phyloP scores from a whole-genome alignment of 2,113 vertebrate genomes.

The Brachyhypopomus occidentalis region DNA sequence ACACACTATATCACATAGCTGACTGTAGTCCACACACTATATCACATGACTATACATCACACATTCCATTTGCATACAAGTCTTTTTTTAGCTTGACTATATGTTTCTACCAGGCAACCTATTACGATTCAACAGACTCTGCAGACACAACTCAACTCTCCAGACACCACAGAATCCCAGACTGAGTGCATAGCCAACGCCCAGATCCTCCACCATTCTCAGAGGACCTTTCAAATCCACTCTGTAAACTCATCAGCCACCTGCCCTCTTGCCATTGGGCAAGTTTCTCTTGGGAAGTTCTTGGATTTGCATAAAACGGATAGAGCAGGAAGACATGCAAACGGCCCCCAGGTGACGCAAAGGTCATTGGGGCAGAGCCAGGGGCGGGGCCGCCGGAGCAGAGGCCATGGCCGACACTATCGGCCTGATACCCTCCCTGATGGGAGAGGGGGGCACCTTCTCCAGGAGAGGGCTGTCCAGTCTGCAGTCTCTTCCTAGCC shows the following conservation, averaged over 20 bases:
- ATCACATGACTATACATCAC: neutral
- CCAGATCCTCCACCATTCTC: neutral
- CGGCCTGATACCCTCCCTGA: constrained; percentile 52
- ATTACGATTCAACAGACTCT: too few relatives aligned
- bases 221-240: neutral
- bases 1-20: neutral
- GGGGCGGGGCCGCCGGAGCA: constrained; percentile 22
- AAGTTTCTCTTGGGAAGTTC: constrained; percentile 56
- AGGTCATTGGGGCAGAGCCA: constrained; percentile 63
- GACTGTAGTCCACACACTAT: too few relatives aligned
- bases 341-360: constrained; percentile 68
- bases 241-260: neutral
- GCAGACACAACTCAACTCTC: too few relatives aligned
- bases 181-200: neutral
- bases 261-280: neutral
- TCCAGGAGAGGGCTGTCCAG: constrained; percentile 37
- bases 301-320: constrained; percentile 70
- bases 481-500: constrained; percentile 1
- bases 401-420: constrained; percentile 48
- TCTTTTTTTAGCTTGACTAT: too few relatives aligned
- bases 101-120: too few relatives aligned
- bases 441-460: constrained; percentile 43
- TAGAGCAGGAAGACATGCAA: constrained; percentile 69
- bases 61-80: neutral
- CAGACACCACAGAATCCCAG: too few relatives aligned